Evolutionary conservation across 2,888 invertebrate genomes (phyloP).

Genomic region (Folsomia candida): DNA sequence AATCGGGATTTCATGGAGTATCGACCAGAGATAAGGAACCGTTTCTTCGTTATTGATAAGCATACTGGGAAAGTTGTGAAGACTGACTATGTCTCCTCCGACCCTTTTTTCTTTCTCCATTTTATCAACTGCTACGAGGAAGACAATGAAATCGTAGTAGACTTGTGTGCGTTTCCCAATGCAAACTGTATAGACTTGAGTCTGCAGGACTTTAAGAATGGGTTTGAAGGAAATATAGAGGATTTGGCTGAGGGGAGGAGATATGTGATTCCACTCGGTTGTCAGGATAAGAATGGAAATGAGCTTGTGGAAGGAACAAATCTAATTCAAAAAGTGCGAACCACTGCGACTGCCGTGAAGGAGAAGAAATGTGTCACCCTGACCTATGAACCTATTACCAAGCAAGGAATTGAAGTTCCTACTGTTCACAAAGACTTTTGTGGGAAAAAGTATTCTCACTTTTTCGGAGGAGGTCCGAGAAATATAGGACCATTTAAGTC

Average conservation of each 20-base stretch:
- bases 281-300: slow-evolving; percentile 23
- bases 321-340: slow-evolving; percentile 35
- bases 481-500: slow-evolving; percentile 52
- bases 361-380: slow-evolving; percentile 52
- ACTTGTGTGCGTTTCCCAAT: slow-evolving; percentile 38
- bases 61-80: slow-evolving; percentile 54
- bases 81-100: slow-evolving; percentile 54
- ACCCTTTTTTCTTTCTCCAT: slow-evolving; percentile 59
- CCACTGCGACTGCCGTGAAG: slow-evolving; percentile 54
- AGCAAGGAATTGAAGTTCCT: slow-evolving; percentile 57
- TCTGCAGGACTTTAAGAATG: slow-evolving; percentile 44
- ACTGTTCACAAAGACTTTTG: slow-evolving; percentile 55
- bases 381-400: slow-evolving; percentile 49
- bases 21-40: slow-evolving; percentile 54
- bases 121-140: slow-evolving; percentile 60
- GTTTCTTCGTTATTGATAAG: slow-evolving; percentile 55
- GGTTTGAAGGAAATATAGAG: slow-evolving; percentile 48
- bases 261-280: slow-evolving; percentile 36
- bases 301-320: slow-evolving; percentile 23
- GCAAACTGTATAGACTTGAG: slow-evolving; percentile 40
- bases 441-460: slow-evolving; percentile 56
- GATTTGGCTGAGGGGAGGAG: slow-evolving; percentile 35
- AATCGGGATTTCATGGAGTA: slow-evolving; percentile 52
- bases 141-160: slow-evolving; percentile 51
- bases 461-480: slow-evolving; percentile 56